These are phyloP conservation scores for Matsumurasca onukii DNA, from an alignment of 1,140 invertebrate genomes.

Conservation along the genomic window DNA sequence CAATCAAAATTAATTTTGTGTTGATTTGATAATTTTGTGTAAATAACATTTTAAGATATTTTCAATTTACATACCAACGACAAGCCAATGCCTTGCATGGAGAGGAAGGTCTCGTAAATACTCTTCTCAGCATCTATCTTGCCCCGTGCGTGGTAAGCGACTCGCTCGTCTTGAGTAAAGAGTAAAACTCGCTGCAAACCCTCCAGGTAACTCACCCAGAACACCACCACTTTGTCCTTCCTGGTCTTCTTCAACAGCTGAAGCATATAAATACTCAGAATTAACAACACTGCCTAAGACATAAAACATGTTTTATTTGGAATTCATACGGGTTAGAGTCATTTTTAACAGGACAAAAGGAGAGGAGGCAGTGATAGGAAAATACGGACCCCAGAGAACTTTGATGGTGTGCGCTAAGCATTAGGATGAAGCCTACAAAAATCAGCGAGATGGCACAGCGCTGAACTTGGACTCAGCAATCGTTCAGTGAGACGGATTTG, in stretches of 20 bases:
- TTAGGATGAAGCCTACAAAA: conserved; percentile 16
- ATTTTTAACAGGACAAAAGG: too few relatives aligned
- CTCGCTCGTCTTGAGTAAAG: conserved; percentile 77
- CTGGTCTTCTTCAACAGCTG: conserved; percentile 48
- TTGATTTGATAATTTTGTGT: too few relatives aligned
- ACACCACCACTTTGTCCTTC: conserved; percentile 66
- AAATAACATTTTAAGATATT: too few relatives aligned
- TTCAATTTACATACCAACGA: conserved; percentile 59
- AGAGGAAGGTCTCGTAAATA: conserved; percentile 67
- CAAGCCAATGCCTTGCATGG: conserved; percentile 67
- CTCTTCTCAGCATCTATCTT: conserved; percentile 70
- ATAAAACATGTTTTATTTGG: too few relatives aligned
- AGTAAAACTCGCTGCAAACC: conserved; percentile 72
- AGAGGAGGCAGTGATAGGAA: conserved; percentile 9
- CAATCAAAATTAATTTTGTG: too few relatives aligned
- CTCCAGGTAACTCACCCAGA: conserved; percentile 80
- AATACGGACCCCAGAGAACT: conserved; percentile 16
- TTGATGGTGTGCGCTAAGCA: conserved; percentile 22
- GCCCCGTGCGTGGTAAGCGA: conserved; percentile 66
- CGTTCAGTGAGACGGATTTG: too few relatives aligned
- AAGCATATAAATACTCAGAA: conserved; percentile 20
- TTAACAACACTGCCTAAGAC: too few relatives aligned
- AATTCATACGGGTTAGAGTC: too few relatives aligned
- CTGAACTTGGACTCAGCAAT: too few relatives aligned
- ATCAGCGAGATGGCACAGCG: conserved; percentile 22